phyloP scores from a whole-genome alignment of 2,113 vertebrate genomes.

The Aix galericulata region DNA sequence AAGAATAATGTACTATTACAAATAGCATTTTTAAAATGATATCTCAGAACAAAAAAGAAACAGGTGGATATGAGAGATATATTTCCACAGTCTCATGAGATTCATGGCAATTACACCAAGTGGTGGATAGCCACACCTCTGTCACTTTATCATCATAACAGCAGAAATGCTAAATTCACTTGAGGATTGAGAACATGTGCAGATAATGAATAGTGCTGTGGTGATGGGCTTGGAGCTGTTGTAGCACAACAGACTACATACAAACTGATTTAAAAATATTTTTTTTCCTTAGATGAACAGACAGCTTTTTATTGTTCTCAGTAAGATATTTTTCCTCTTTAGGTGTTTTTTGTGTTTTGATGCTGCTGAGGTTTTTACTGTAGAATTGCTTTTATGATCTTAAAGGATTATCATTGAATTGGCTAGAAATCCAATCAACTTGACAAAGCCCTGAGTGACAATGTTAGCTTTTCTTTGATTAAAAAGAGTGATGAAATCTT shows the following conservation, averaged over 20 bases:
- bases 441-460: background rate
- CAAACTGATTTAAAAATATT: too few species aligned
- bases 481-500: background rate
- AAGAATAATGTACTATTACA: background rate
- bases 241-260: background rate
- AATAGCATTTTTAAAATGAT: background rate
- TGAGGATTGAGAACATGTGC: background rate
- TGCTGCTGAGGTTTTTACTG: background rate
- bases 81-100: background rate
- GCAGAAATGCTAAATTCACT: background rate
- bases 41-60: background rate
- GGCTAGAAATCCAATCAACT: background rate
- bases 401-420: background rate
- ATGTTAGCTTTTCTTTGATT: slow-evolving; percentile 15
- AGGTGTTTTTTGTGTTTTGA: background rate
- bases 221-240: background rate
- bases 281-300: background rate
- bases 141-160: background rate
- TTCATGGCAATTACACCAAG: background rate
- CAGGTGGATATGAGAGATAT: background rate
- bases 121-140: background rate
- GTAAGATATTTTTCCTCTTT: background rate
- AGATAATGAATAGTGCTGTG: background rate
- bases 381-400: background rate
- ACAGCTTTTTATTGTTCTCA: background rate